Evolutionary conservation across 2,797 vertebrate species (phyloP), one percentile per base, ranked within the genome.

Genomic region (Dallia pectoralis): DNA sequence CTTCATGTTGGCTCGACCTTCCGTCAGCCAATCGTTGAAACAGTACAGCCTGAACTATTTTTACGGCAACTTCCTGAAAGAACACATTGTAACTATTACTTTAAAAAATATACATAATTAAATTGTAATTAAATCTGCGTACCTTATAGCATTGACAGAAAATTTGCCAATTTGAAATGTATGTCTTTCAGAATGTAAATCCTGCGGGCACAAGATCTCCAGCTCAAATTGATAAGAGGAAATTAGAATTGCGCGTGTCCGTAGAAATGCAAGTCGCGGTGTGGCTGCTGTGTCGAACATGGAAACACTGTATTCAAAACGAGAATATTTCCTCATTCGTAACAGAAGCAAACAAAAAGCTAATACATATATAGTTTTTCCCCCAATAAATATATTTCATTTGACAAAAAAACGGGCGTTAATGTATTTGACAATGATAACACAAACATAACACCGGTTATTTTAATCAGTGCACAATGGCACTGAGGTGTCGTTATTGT

Each of bases 301-400:
- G 27, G 15, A 63, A 3, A 63, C 30, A 27, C 4, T 48, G 18
- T 18, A 8, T 48, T 47, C 40, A 47, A 68, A 68, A 68, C 66
- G 7, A 9, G 11, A 18, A 19, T 48, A 18, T 53, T 19, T 72
- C n/a, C 16, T 9, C 36, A 72, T 66, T 12, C 18, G 65, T 14
- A 27, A 51, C 40, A 44, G 40, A 27, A 36, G 4, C n/a, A 71
- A 71, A 29, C 27, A 14, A 19, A 48, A 72, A 15, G 6, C 25
- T 29, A 72, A 64, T 44, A 19, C 48, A 47, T 64, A n/a, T 40
- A 53, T n/a, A 47, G 40, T 69, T 65, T 79, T n/a, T n/a, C n/a
- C n/a, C n/a, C 68, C 69, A 68, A 81, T 81, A 82, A 81, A 80
- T 79, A 87, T 25, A 70, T 71, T 87, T 87, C 84, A 85, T 83